Base-by-base conservation (phyloP, 2,888 invertebrate genomes). In the Campoplex capitator region DNA sequence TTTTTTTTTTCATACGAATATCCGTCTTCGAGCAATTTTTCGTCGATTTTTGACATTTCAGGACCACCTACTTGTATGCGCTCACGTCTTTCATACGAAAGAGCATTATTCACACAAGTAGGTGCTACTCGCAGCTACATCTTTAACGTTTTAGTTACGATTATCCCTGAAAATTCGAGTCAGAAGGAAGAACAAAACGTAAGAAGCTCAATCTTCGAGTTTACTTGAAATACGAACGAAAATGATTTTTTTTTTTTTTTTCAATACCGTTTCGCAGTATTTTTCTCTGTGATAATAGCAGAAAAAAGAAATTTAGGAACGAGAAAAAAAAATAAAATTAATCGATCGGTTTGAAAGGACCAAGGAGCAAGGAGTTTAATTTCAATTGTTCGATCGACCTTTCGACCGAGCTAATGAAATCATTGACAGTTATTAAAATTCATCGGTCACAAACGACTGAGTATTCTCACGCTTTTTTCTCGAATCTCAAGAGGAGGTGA, bases 51-150 rank as follows among this genome's bases (percentile, higher is more conserved):
- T 73, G 45, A 75, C 65, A 67, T 48, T 48, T 82, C 62, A 71
- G 54, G 62, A 82, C 73, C 89, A 92, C 93, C 93, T 92, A 93
- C 93, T 94, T 94, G 93, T 88, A 92, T 92, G 90, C 89, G 88
- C 89, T 79, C 86, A 35, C 28, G 89, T 89, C 87, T 91, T 89
- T 88, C 28, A n/a, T 35, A 7, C 86, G 75, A 91, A 89, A 83
- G 90, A 90, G 90, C 90, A 89, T 86, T 85, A 88, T 85, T 91
- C 92, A 92, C 91, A 93, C 93, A 94, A 93, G 94, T 91, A 93
- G 93, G 93, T 90, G 89, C 68, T 82, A 91, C 90, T 89, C 88
- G 65, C 78, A 92, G 90, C 94, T 94, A 94, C 94, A 94, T 94
- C 90, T 91, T 92, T 85, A 13, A 88, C 92, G 90, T 89, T 90